Conservation (phyloP, 2,888 invertebrate species). For the Pandemis heparana region DNA sequence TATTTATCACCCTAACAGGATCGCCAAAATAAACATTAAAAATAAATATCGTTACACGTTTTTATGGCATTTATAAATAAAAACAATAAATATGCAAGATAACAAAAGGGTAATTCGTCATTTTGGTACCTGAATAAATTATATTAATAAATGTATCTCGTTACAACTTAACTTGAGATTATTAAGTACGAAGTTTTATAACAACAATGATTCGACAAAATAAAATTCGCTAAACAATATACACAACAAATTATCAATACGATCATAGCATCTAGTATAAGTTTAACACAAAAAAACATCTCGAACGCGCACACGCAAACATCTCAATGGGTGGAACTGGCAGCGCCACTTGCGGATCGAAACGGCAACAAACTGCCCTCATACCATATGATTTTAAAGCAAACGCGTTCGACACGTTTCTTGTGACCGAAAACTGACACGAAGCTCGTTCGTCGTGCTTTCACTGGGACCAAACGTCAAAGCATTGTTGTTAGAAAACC, state of each 20-base stretch:
- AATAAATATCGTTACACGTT: slow-evolving; percentile 18
- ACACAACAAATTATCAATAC: too few species aligned
- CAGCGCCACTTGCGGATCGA: too few species aligned
- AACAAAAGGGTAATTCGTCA: neutral
- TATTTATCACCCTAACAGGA: neutral
- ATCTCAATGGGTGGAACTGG: too few species aligned
- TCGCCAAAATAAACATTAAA: slow-evolving; percentile 18
- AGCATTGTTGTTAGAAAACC: neutral
- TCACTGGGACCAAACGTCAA: neutral
- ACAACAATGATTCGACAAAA: neutral
- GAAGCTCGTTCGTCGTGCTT: neutral
- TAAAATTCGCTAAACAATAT: neutral
- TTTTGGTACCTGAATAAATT: neutral
- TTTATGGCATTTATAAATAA: slow-evolving; percentile 32
- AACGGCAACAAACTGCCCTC: too few species aligned
- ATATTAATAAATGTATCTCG: neutral
- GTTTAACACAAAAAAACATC: too few species aligned
- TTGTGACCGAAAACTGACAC: too few species aligned
- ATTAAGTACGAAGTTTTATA: neutral
- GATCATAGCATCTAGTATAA: too few species aligned
- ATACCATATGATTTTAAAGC: too few species aligned
- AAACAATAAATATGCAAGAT: slow-evolving; percentile 25
- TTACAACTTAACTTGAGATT: neutral
- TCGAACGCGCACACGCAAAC: too few species aligned
- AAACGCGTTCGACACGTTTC: too few species aligned